Conservation (phyloP, 2,888 invertebrate genomes). For the Apeira syringaria region DNA sequence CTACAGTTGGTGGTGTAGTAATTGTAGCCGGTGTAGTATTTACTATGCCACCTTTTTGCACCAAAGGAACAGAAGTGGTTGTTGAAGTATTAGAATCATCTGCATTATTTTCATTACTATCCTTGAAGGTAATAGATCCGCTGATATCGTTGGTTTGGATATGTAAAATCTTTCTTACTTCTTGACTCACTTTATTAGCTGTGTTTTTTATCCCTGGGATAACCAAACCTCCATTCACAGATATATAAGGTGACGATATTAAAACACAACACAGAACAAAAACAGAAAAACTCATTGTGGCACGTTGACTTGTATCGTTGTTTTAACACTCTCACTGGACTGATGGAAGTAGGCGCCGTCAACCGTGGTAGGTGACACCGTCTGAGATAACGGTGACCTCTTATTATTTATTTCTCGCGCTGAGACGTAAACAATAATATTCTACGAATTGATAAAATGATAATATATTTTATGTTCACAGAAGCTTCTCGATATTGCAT, state of each 20-base stretch:
- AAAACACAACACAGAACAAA: conserved; percentile 41
- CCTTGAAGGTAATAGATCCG: conserved; percentile 26
- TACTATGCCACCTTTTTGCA: neutral
- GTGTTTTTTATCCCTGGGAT: conserved; percentile 35
- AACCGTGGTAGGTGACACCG: conserved; percentile 15
- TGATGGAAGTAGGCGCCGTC: conserved; percentile 11
- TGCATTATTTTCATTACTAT: conserved; percentile 18
- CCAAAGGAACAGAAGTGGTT: neutral
- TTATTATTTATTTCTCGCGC: conserved; percentile 9
- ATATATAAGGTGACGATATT: conserved; percentile 31
- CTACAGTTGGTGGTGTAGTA: neutral
- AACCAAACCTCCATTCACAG: conserved; percentile 41
- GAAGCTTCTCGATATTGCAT: no score
- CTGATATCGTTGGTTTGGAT: neutral
- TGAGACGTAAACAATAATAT: neutral
- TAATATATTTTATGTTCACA: no score
- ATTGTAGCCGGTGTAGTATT: conserved; percentile 11
- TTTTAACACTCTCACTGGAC: conserved; percentile 30
- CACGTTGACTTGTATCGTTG: conserved; percentile 20
- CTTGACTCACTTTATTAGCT: conserved; percentile 34
- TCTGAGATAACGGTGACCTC: conserved; percentile 42
- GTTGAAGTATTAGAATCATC: conserved; percentile 1
- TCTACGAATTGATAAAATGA: no score
- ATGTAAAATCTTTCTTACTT: conserved; percentile 37
- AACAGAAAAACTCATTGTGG: conserved; percentile 46